Evolutionary conservation across 53 echinoderm and acorn worm species (phyloP), one percentile per base, ranked within the genome.

Genomic region (Patiria pectinifera): DNA sequence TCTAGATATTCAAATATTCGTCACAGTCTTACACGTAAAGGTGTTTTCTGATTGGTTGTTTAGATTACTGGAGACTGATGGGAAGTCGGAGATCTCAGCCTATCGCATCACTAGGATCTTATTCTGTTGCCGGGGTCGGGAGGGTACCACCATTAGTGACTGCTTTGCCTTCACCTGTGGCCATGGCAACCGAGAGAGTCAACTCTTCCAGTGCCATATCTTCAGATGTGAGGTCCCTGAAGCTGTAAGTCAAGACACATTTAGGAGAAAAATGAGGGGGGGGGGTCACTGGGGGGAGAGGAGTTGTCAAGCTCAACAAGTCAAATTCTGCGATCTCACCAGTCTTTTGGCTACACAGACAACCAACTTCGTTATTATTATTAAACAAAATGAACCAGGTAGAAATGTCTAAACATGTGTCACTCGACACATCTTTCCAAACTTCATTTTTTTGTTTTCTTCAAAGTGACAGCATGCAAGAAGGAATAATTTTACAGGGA

Each of bases 101-200:
- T 98, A 97, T 85, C 96, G 96, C 78, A 97, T 98, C 91, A 98
- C 99, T 2, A 89, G 95, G 19, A 98, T 98, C 82, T 93, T 98
- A 47, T 98, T 97, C 92, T 98, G 96, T 69, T 98, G 96, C 53
- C 96, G 96, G 53, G 96, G 96, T 21, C 90, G 85, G 4, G 99
- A 95, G 58, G 85, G 91, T 43, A 92, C 94, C 0, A 21, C 87
- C 14, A 96, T 96, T 86, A 93, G 94, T 59, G 99, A 98, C 92
- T 98, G 99, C 85, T 98, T 98, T 85, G 99, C 99, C 26, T 98
- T 98, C 92, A 98, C 96, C 49, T 96, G 96, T 86, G 95, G 99
- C 69, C 96, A 98, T 77, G 99, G 99, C 19, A 92, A 91, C 48
- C 94, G 95, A 53, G 96, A 98, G 16, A 95, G 92, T 23, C 96